phyloP scores from a whole-genome alignment of 2,888 invertebrate genomes.

The Aproaerema taeniolella region DNA sequence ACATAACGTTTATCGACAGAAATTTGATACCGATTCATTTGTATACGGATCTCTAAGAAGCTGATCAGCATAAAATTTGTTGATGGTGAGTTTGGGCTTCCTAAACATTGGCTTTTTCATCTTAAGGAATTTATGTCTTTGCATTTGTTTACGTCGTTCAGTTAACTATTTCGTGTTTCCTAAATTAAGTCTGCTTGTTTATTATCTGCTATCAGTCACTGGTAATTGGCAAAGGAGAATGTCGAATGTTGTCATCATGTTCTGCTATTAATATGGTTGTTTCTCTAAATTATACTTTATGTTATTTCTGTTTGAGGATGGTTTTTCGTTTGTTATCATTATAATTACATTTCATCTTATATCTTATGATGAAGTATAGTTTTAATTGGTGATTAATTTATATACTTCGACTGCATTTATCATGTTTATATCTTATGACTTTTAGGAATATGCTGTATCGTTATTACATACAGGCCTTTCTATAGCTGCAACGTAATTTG shows the following conservation, averaged over 20 bases:
- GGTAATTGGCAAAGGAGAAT: slow-evolving; percentile 38
- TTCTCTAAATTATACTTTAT: neutral
- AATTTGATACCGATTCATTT: neutral
- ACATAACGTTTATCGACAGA: no score
- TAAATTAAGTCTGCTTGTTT: slow-evolving; percentile 42
- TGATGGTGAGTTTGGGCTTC: slow-evolving; percentile 29
- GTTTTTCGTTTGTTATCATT: no score
- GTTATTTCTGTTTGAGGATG: no score
- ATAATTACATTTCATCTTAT: no score
- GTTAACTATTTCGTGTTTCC: slow-evolving; percentile 42
- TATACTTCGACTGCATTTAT: no score
- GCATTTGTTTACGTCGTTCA: slow-evolving; percentile 45
- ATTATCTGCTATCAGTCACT: slow-evolving; percentile 39
- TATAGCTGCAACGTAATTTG: no score
- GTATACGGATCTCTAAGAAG: neutral
- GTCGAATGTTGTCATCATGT: slow-evolving; percentile 29
- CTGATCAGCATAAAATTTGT: slow-evolving; percentile 4
- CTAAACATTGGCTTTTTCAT: slow-evolving; percentile 37
- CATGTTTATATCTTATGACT: no score
- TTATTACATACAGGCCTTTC: no score
- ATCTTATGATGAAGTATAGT: no score
- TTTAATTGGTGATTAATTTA: no score
- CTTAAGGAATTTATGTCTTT: slow-evolving; percentile 40
- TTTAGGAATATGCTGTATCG: no score
- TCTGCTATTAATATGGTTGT: slow-evolving; percentile 13